A percentile compares a stretch with the other conserved stretches of the same genome.
Conservation (phyloP, 2,888 invertebrate genomes). For the Choristoneura rosaceana region DNA sequence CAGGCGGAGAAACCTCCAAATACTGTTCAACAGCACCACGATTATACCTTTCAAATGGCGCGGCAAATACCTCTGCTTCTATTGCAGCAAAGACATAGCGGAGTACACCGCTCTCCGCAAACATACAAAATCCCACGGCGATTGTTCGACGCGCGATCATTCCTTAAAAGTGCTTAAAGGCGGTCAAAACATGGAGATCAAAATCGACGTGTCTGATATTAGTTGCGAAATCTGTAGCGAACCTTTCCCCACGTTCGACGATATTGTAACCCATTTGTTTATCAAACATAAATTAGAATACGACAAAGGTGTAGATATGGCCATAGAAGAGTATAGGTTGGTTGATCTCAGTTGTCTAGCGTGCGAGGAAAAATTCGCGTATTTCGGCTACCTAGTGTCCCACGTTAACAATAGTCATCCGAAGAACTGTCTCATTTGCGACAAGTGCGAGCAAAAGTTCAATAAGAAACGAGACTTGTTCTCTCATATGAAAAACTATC, state of each 20-base stretch:
- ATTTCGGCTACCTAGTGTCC: slow-evolving; percentile 76
- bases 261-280: slow-evolving; percentile 65
- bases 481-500: slow-evolving; percentile 78
- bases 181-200: slow-evolving; percentile 79
- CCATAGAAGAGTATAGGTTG: slow-evolving; percentile 73
- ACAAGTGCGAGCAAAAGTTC: slow-evolving; percentile 76
- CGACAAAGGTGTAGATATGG: slow-evolving; percentile 73
- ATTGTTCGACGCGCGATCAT: slow-evolving; percentile 72
- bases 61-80: slow-evolving; percentile 79
- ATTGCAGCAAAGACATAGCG: slow-evolving; percentile 72
- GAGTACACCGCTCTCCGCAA: slow-evolving; percentile 68
- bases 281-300: slow-evolving; percentile 69
- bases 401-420: slow-evolving; percentile 76
- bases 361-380: slow-evolving; percentile 72
- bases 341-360: slow-evolving; percentile 66
- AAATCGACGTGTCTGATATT: slow-evolving; percentile 74
- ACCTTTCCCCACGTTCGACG: slow-evolving; percentile 58
- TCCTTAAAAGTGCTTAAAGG: slow-evolving; percentile 76
- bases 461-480: slow-evolving; percentile 77
- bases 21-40: slow-evolving; percentile 77
- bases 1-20: slow-evolving; percentile 74
- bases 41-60: slow-evolving; percentile 81
- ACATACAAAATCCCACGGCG: slow-evolving; percentile 74
- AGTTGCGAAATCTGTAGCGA: slow-evolving; percentile 70
- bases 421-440: slow-evolving; percentile 76